Conservation (phyloP, 2,888 invertebrate genomes). For the Oscheius myriophilus region DNA sequence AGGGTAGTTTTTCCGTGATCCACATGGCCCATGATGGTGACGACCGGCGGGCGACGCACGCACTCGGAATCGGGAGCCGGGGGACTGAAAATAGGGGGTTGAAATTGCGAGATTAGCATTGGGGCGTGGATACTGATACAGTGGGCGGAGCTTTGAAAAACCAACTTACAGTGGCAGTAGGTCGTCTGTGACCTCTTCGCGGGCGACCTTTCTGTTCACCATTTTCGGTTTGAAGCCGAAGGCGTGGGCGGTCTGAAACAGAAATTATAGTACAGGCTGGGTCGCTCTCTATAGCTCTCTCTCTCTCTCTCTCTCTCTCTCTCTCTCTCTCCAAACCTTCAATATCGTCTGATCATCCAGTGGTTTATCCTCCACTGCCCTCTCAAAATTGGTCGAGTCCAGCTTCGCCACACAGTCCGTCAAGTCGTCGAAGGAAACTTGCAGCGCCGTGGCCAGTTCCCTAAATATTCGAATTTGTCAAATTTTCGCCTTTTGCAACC, state of each 20-base stretch:
- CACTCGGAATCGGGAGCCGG: conserved; percentile 79
- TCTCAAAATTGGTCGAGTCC: conserved; percentile 45
- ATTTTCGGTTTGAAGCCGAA: conserved; percentile 52
- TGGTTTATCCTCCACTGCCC: conserved; percentile 40
- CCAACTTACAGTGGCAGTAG: conserved; percentile 40
- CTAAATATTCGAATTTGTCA: conserved; percentile 35
- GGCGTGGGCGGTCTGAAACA: conserved; percentile 42
- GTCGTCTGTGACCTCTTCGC: conserved; percentile 35
- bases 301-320: too few species aligned
- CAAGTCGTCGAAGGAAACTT: conserved; percentile 48
- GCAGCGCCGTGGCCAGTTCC: conserved; percentile 48
- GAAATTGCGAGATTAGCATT: too few species aligned
- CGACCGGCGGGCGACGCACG: conserved; percentile 86
- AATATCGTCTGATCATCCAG: conserved; percentile 41
- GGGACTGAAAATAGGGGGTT: conserved; percentile 75
- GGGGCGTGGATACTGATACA: background rate
- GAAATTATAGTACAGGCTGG: too few species aligned
- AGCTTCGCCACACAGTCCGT: conserved; percentile 46
- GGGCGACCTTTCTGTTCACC: conserved; percentile 34
- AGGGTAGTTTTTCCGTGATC: conserved; percentile 99
- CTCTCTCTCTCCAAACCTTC: conserved; percentile 29
- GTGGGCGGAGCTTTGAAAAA: background rate
- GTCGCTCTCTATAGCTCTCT: too few species aligned
- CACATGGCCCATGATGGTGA: conserved; percentile 99
- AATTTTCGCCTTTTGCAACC: too few species aligned